These are phyloP conservation scores for Poecilia picta DNA, from an alignment of 2,797 vertebrate species.

Conservation along the genomic window DNA sequence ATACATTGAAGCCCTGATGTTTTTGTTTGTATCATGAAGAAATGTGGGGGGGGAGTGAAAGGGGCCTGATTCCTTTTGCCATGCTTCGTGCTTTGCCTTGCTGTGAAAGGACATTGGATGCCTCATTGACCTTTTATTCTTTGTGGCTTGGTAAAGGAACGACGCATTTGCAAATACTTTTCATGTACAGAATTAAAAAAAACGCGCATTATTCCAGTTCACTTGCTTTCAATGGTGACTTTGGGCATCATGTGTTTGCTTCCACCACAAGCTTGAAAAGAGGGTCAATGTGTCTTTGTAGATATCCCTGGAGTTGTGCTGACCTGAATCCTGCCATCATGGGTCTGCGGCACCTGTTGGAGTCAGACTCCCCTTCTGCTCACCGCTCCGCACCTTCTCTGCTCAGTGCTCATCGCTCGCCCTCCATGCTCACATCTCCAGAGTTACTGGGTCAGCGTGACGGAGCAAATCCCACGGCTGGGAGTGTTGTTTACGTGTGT, in stretches of 20 bases:
- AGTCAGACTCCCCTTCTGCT: conserved; percentile 53
- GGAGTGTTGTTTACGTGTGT: conserved; percentile 7
- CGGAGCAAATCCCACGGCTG: conserved; percentile 22
- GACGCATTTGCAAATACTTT: conserved; percentile 22
- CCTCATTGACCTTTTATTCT: neutral
- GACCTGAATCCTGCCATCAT: conserved; percentile 74
- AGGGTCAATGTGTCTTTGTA: conserved; percentile 70
- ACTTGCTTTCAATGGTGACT: conserved; percentile 49
- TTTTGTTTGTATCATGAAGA: neutral
- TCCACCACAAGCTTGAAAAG: conserved; percentile 62
- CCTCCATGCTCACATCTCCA: conserved; percentile 28
- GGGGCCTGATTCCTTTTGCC: neutral
- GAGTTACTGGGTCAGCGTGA: conserved; percentile 48
- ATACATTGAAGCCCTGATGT: neutral
- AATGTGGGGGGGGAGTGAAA: neutral
- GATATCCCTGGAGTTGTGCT: conserved; percentile 64
- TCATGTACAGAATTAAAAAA: conserved; percentile 17
- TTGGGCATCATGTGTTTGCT: conserved; percentile 70
- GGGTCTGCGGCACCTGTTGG: conserved; percentile 71
- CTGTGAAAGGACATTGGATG: neutral
- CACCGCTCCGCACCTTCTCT: conserved; percentile 31
- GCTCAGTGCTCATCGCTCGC: conserved; percentile 9
- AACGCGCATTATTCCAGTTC: conserved; percentile 49
- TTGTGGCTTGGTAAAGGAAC: neutral
- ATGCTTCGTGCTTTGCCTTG: neutral